These are phyloP conservation scores for Borostomias antarcticus DNA, from an alignment of 2,797 vertebrate species.

Conservation along the genomic window DNA sequence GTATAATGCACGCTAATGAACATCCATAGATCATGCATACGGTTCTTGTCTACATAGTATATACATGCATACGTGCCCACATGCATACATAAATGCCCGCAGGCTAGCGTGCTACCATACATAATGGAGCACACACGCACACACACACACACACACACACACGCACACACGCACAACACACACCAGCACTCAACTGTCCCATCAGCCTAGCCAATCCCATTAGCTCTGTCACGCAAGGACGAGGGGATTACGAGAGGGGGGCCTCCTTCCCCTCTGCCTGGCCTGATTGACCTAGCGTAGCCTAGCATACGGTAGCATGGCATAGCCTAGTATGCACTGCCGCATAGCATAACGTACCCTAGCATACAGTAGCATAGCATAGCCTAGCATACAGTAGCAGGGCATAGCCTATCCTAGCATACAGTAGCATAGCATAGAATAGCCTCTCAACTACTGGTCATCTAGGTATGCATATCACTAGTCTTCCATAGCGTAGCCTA, in stretches of 20 bases:
- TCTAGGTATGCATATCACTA: no score
- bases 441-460: no score
- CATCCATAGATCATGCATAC: neutral
- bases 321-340: neutral
- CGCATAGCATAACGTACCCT: no score
- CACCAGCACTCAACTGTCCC: slow-evolving; percentile 14
- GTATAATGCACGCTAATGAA: no score
- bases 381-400: no score
- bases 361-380: no score
- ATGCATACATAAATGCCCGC: neutral
- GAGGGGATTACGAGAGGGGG: slow-evolving; percentile 67
- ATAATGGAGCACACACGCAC: slow-evolving; percentile 26
- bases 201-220: slow-evolving; percentile 80
- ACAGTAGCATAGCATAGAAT: no score
- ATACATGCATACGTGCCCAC: neutral
- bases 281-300: slow-evolving; percentile 18
- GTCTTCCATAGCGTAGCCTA: no score
- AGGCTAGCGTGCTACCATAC: slow-evolving; percentile 20
- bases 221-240: slow-evolving; percentile 80
- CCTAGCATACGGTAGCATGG: neutral
- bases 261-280: neutral
- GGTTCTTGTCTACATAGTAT: no score
- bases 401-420: no score
- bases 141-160: slow-evolving; percentile 1
- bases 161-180: no score